phyloP scores from a whole-genome alignment of 2,113 vertebrate species.

The Melanerpes aurifrons region DNA sequence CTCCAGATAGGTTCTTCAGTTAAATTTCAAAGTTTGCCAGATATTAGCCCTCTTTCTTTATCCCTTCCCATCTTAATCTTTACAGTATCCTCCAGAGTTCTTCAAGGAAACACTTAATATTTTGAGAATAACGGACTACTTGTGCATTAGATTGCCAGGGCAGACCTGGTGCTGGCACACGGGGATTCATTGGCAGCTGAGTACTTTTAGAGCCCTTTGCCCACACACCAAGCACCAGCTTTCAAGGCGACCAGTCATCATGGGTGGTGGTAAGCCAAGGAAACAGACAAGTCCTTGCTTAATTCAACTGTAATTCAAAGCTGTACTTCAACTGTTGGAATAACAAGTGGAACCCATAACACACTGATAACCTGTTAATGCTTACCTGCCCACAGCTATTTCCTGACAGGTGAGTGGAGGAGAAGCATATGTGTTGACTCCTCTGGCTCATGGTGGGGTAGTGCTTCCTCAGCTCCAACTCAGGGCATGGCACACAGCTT shows the following conservation, averaged over 20 bases:
- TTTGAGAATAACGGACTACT: background rate
- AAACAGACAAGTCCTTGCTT: background rate
- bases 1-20: background rate
- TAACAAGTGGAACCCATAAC: rapidly evolving
- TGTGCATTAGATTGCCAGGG: background rate
- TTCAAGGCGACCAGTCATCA: rapidly evolving
- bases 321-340: background rate
- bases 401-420: background rate
- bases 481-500: rapidly evolving
- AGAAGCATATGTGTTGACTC: rapidly evolving
- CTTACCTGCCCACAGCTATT: background rate
- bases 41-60: background rate
- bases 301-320: background rate
- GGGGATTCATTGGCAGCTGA: rapidly evolving
- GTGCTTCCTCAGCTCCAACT: background rate
- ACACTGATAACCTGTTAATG: rapidly evolving
- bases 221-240: rapidly evolving
- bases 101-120: background rate
- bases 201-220: background rate
- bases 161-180: rapidly evolving
- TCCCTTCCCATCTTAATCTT: background rate
- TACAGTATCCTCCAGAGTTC: background rate
- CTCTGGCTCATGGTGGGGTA: background rate
- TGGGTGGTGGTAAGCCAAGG: too few relatives aligned
- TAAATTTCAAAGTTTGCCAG: background rate